Evolutionary conservation across 2,797 vertebrate species (phyloP), one percentile per base, ranked within the genome.

Genomic region (Austrolebias charrua): DNA sequence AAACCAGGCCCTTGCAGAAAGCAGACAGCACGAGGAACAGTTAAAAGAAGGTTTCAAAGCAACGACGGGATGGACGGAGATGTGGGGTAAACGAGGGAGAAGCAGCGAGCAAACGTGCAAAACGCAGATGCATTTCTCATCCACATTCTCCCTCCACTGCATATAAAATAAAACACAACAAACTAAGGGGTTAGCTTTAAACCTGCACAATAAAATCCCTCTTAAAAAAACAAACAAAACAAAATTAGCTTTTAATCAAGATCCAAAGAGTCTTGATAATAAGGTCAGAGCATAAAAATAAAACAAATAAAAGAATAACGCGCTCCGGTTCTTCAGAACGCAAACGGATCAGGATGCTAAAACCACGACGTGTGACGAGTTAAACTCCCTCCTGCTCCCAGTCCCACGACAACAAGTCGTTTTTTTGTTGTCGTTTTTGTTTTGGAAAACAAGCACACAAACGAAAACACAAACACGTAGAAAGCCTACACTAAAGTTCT

Each of bases 401-500:
- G 47, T 60, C 73, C 75, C 68, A 81, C 68, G 18, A 75, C 63
- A 19, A 82, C 65, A 73, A 47, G 19, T 13, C 1, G 12, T 40
- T 40, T 40, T 12, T 38, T 38, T 8, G 2, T 38, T 38, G n/a
- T n/a, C n/a, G n/a, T n/a, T n/a, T 12, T 18, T 66, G 70, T 18
- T 55, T 69, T 48, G 70, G 72, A 76, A 83, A 83, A 88, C 76
- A 80, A 84, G 66, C 79, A 78, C 71, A 86, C 80, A 75, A 82
- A 84, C 66, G 19, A 85, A 86, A 82, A 91, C 78, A 89, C 81
- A 77, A 84, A 90, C 85, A 86, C 83, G 69, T 87, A 91, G 87
- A 93, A 92, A 92, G 90, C 88, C 88, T 91, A 47, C 56, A 47
- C 56, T 58, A 92, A 92, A 92, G 89, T 91, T 90, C 93, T 92